Percentiles rank a stretch among this genome's conserved stretches.
phyloP scores from a whole-genome alignment of 2,113 vertebrate species.

The Psittacus erithacus region DNA sequence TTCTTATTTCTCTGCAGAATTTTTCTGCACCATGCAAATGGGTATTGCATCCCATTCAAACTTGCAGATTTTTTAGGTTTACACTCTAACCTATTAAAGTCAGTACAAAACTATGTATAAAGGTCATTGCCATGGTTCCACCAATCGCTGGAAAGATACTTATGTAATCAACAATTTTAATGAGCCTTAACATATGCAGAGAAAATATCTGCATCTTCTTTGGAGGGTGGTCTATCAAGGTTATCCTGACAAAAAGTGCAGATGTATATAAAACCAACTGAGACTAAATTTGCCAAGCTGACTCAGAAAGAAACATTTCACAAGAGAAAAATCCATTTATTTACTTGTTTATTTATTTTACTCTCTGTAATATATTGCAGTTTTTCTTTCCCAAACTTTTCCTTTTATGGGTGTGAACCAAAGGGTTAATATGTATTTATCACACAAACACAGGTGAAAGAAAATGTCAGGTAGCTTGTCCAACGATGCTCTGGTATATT shows the following conservation, averaged over 20 bases:
- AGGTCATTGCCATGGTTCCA: not conserved
- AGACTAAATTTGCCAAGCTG: not conserved
- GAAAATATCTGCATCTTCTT: not conserved
- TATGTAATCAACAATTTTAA: not conserved
- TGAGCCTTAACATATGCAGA: not conserved
- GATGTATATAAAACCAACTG: not conserved
- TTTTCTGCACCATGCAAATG: not conserved
- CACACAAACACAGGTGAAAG: not conserved
- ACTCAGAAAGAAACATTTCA: not conserved
- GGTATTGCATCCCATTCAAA: not conserved
- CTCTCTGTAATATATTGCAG: not conserved
- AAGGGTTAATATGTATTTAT: not conserved
- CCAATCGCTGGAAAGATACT: not conserved
- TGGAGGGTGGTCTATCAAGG: not conserved
- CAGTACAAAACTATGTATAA: not conserved
- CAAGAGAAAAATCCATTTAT: not conserved
- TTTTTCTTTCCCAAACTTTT: not conserved
- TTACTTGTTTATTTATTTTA: not conserved
- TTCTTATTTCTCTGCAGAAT: not conserved
- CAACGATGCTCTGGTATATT: not conserved
- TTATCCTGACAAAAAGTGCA: not conserved
- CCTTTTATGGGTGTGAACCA: not conserved
- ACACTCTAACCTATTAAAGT: not conserved
- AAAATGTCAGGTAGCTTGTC: not conserved
- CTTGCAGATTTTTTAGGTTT: not conserved